Evolutionary conservation across 2,797 vertebrate species (phyloP), one percentile per base, ranked within the genome.

Genomic region (Crocidura indochinensis): DNA sequence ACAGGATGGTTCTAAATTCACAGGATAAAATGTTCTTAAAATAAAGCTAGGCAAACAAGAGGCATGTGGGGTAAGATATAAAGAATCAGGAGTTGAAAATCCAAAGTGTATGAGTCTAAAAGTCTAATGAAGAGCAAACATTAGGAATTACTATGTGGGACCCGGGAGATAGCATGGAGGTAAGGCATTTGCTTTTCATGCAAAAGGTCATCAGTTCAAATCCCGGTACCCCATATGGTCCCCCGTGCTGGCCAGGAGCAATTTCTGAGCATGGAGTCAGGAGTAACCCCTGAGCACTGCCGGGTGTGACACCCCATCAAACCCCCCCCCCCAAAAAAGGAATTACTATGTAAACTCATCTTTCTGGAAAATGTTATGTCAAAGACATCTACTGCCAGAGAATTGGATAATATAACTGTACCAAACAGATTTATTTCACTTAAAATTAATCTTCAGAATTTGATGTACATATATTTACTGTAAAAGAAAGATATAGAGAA

Each of bases 391-490:
- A 6, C 1, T 0, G 3, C 31, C 4, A 56, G 62, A 82, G 65
- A 11, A 22, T 24, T 56, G 8, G 56, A 20, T 11, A 46, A 19
- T 24, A 49, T 0, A 26, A 38, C 14, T 0, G 2, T 9, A 8
- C 60, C 51, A 60, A 72, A 27, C 24, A 4, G 75, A 22, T 85
- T 92, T 93, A 46, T 3, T 82, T 84, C 51, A 24, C 49, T 49
- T 44, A 78, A 87, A 87, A 29, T 17, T 27, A 8, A 26, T 76
- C 38, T 82, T 73, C 49, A 67, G 26, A 68, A 69, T 84, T 91
- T 92, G 24, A 60, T 10, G 17, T 85, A 14, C 15, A 60, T 2
- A 12, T 11, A 8, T 78, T 91, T 14, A 29, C 64, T 19, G 4
- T 14, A 29, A 44, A 71, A 10, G 1, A 0, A 6, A 31, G 17